phyloP scores from a whole-genome alignment of 1,140 invertebrate genomes.

The Drosophila kanapiae region DNA sequence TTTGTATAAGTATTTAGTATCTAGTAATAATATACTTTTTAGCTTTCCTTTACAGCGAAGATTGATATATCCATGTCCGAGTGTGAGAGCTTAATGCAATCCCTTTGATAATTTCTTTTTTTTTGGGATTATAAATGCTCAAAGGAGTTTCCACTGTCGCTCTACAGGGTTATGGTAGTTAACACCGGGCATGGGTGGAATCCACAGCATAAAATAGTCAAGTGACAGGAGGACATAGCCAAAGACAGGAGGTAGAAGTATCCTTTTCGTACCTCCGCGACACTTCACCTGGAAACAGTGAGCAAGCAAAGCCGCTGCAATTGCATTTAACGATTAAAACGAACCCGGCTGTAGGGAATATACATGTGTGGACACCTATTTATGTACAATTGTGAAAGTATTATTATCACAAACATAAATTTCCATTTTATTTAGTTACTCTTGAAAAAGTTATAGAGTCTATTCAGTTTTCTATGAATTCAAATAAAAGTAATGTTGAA shows the following conservation, averaged over 20 bases:
- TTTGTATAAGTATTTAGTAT: no score
- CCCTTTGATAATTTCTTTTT: background rate
- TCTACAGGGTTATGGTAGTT: constrained; percentile 14
- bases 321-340: constrained; percentile 76
- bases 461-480: background rate
- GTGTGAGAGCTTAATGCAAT: background rate
- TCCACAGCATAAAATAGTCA: constrained; percentile 43
- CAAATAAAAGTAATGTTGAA: background rate
- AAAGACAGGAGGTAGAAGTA: constrained; percentile 10
- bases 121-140: no score
- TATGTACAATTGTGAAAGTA: background rate
- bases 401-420: background rate
- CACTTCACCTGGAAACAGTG: constrained; percentile 27
- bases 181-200: constrained; percentile 25
- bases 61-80: background rate
- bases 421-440: background rate
- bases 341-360: background rate
- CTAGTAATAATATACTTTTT: no score
- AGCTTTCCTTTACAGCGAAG: no score
- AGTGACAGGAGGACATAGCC: constrained; percentile 20
- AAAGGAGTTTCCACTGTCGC: constrained; percentile 7
- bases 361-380: background rate
- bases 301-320: constrained; percentile 53
- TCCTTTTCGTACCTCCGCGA: constrained; percentile 24
- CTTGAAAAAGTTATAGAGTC: background rate